Evolutionary conservation across 2,888 invertebrate species (phyloP), one percentile per base, ranked within the genome.

Genomic region (Sabellastarte sp.): DNA sequence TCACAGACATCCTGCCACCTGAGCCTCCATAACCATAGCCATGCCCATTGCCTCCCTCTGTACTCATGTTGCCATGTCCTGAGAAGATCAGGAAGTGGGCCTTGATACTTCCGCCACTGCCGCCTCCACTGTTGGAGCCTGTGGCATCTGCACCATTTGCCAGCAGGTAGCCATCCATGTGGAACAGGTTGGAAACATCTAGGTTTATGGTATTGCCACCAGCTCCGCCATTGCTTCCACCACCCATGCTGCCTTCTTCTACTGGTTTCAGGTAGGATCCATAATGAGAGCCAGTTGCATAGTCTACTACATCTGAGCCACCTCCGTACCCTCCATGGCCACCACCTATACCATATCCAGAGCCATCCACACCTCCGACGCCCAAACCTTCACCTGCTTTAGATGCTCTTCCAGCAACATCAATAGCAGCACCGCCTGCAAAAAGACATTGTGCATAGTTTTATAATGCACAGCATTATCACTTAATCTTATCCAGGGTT

Each of bases 251-350:
- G 20, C 41, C 41, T 20, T 10, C 10, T 15, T 41, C 10, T 41
- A 41, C 41, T 20, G 41, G 20, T 10, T 20, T 41, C 10, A 41
- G 10, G 41, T 41, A 41, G 20, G 41, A 41, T 10, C 41, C 41
- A 20, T 41, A 20, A 20, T 10, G 41, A 41, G 41, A 15, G 41
- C 41, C 41, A 15, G 41, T 41, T 10, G 10, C 41, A 20, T 41
- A 41, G 41, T 41, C 41, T 41, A 10, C 41, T 20, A 15, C 41
- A 20, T 15, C 31, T 5, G 71, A 59, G 3, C 73, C 74, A 29
- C 76, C 76, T 3, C 77, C 77, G 67, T 64, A 76, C 5, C 75
- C 76, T 24, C 76, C 77, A 68, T 76, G 74, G 3, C 75, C 71
- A 10, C 64, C 76, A 32, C 76, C 77, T 2, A 66, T 57, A 3